phyloP scores from a whole-genome alignment of 2,113 vertebrate genomes.

The Junco hyemalis region DNA sequence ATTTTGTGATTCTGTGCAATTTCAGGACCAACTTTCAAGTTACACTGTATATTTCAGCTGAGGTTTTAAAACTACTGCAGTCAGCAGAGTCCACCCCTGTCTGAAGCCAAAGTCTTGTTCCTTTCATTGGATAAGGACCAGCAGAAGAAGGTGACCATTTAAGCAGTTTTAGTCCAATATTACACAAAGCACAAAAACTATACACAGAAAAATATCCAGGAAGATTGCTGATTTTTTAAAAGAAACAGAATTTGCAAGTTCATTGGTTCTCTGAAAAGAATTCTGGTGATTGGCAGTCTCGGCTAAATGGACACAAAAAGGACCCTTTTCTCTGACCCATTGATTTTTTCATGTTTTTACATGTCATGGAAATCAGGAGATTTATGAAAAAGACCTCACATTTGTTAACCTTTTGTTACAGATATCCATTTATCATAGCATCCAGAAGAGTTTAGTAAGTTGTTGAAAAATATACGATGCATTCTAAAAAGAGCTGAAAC shows the following conservation, averaged over 20 bases:
- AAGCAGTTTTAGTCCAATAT: background rate
- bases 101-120: background rate
- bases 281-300: background rate
- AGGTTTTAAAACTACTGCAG: background rate
- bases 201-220: background rate
- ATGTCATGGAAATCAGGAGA: background rate
- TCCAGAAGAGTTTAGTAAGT: background rate
- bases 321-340: background rate
- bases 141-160: background rate
- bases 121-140: background rate
- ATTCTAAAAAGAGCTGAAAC: background rate
- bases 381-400: background rate
- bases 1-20: background rate
- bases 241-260: background rate
- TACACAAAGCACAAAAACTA: background rate
- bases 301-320: background rate
- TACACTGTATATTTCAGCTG: background rate
- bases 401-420: background rate
- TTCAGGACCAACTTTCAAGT: background rate
- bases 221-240: background rate
- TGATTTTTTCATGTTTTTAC: background rate
- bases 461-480: background rate
- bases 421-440: background rate
- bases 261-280: background rate
- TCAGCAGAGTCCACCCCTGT: background rate